Base-by-base conservation (phyloP, 2,888 invertebrate species). In the Saturnia pavonia region DNA sequence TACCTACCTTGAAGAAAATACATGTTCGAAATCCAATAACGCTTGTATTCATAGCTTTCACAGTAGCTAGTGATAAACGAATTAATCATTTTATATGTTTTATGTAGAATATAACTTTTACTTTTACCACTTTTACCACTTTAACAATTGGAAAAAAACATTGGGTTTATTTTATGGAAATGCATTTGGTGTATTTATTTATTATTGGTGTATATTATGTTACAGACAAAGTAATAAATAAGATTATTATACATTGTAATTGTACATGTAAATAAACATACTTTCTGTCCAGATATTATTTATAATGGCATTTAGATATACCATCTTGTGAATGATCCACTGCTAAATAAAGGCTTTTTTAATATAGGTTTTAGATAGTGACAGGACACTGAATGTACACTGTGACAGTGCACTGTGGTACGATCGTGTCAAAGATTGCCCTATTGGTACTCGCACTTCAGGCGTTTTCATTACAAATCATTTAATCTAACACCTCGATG, bases 1-100 rank as follows among this genome's bases (percentile, higher is more conserved):
- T n/a, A n/a, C n/a, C n/a, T n/a, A n/a, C n/a, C 8, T 27, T 42
- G 51, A 60, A 67, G 9, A 70, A 70, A 57, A 68, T 68, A 19
- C 54, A 43, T 68, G 45, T 68, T 63, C 63, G 48, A 34, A 68
- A 22, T 67, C 70, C 67, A 71, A 73, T 82, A 80, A 78, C 75
- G 86, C 84, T 85, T 85, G 68, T 74, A 74, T 74, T 79, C 80
- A 79, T 81, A 76, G 85, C 85, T 81, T 82, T 40, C 77, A 74
- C 73, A 60, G 81, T 80, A 76, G 81, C 80, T 80, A 65, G 40
- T 19, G 14, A 65, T 40, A 25, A 25, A 57, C 8, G 1, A 57
- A 27, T 25, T n/a, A 27, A n/a, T 51, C 1, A 19, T 43, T n/a
- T n/a, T 43, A 19, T 14, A 19, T 51, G 48, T 51, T 27, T 27